Base-by-base conservation (phyloP, 2,888 invertebrate species). In the Ctenicera cuprea region DNA sequence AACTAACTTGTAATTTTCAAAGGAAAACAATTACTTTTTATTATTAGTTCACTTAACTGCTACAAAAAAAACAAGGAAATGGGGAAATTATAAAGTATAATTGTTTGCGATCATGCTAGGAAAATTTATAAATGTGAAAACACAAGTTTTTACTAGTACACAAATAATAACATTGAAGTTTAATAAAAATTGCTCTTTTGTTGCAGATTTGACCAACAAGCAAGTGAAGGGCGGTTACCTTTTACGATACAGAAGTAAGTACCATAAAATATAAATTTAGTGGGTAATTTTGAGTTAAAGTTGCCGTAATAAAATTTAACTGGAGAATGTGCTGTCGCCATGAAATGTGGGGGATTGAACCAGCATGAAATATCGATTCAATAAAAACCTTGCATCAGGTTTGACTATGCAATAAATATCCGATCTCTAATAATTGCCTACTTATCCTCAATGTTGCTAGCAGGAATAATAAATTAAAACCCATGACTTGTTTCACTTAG, bases 211-310 rank as follows among this genome's bases (percentile, higher is more conserved):
- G 78, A 81, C 77, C 12, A 82, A 91, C 71, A 93, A 92, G 84
- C 93, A 93, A 87, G 90, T 94, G 81, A 94, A 94, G 86, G 93
- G 93, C 72, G 94, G 94, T 54, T 94, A 94, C 85, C 90, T 94
- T 86, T 88, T 93, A 67, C 90, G 94, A 77, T 93, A 94, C 85
- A 93, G 93, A 90, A 91, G 94, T 94, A 88, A 93, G 94, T 92
- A 81, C 20, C 73, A 70, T 33, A 37, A 59, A 59, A 59, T 22
- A 38, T 20, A 38, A 68, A 38, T 61, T 62, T 30, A 57, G 0
- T 30, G 43, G 26, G 7, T 18, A 45, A 33, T 7, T 48, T 71
- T 50, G 41, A 43, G 20, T 62, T 9, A 62, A 33, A 48, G 11
- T 54, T 50, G 50, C 14, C 8, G 11, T 52, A 66, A 52, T 43